A percentile compares a stretch with the other conserved stretches of the same genome.
phyloP scores from a whole-genome alignment of 2,888 invertebrate species.

The Dromius quadrimaculatus region DNA sequence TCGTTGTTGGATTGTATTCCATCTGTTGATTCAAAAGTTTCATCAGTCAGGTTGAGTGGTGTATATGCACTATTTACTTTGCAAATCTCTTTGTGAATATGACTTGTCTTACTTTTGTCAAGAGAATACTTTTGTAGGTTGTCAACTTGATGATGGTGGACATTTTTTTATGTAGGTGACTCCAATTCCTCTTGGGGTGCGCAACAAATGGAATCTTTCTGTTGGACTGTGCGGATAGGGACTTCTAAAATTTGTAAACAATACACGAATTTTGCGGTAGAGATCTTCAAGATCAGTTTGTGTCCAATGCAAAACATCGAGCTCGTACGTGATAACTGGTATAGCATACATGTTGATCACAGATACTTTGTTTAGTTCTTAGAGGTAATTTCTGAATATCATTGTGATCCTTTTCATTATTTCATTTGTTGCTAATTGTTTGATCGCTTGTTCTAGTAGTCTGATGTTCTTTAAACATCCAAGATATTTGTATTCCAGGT shows the following conservation, averaged over 20 bases:
- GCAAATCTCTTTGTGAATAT: not conserved
- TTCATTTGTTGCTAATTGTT: slow-evolving; percentile 11
- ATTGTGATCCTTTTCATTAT: not conserved
- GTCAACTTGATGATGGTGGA: not conserved
- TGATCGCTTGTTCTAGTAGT: slow-evolving; percentile 36
- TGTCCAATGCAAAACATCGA: slow-evolving; percentile 52
- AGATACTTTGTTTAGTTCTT: slow-evolving; percentile 28
- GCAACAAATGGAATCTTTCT: slow-evolving; percentile 4
- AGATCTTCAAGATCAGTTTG: slow-evolving; percentile 51
- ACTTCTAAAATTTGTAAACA: not conserved
- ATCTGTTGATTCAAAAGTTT: not conserved
- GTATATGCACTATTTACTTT: not conserved
- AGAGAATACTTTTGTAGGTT: not conserved
- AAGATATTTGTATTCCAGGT: slow-evolving; percentile 52
- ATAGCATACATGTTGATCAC: slow-evolving; percentile 52
- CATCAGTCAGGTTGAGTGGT: slow-evolving; percentile 6
- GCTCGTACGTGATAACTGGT: slow-evolving; percentile 52
- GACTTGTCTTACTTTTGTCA: slow-evolving; percentile 12
- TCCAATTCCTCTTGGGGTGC: slow-evolving; percentile 15
- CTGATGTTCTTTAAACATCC: slow-evolving; percentile 35
- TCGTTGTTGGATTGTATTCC: slow-evolving; percentile 23
- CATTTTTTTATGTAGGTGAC: not conserved
- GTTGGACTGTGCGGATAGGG: not conserved
- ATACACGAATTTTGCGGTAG: slow-evolving; percentile 14
- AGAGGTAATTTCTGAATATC: not conserved